These are phyloP conservation scores for Cecidostiba fungosa DNA, from an alignment of 2,888 invertebrate species.

Conservation along the genomic window DNA sequence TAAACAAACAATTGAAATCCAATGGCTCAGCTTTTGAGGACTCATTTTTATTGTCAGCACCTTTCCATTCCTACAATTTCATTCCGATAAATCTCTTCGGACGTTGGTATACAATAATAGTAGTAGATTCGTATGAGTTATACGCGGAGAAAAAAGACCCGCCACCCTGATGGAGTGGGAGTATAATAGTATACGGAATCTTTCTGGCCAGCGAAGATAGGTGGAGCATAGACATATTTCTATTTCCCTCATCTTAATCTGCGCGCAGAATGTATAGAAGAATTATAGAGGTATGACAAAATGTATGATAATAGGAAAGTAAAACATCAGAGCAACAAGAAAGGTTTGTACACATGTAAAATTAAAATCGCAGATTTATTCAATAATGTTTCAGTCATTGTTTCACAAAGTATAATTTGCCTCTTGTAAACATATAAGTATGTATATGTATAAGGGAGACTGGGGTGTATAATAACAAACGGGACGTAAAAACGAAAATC, in stretches of 20 bases:
- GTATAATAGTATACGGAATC: too few species aligned
- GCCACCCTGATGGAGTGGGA: too few species aligned
- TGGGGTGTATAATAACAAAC: not conserved
- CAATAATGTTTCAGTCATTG: not conserved
- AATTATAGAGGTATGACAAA: too few species aligned
- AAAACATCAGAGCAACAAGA: slow-evolving; percentile 1
- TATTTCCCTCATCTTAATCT: too few species aligned
- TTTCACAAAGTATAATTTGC: slow-evolving; percentile 49
- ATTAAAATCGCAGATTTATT: slow-evolving; percentile 34
- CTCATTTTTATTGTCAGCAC: slow-evolving; percentile 69
- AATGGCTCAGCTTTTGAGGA: slow-evolving; percentile 60
- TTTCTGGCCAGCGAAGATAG: too few species aligned
- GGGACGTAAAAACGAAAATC: not conserved
- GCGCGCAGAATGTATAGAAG: too few species aligned
- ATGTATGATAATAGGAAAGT: slow-evolving; percentile 7
- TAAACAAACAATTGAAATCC: slow-evolving; percentile 72
- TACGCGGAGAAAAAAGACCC: too few species aligned
- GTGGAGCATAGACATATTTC: too few species aligned
- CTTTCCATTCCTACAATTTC: slow-evolving; percentile 59
- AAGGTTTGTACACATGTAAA: slow-evolving; percentile 45
- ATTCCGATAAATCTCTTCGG: slow-evolving; percentile 28
- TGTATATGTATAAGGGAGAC: not conserved
- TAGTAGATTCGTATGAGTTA: too few species aligned
- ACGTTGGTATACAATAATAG: too few species aligned
- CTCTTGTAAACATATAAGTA: too few species aligned